Base-by-base conservation (phyloP, 2,888 invertebrate species). In the Liposcelis brunnea region DNA sequence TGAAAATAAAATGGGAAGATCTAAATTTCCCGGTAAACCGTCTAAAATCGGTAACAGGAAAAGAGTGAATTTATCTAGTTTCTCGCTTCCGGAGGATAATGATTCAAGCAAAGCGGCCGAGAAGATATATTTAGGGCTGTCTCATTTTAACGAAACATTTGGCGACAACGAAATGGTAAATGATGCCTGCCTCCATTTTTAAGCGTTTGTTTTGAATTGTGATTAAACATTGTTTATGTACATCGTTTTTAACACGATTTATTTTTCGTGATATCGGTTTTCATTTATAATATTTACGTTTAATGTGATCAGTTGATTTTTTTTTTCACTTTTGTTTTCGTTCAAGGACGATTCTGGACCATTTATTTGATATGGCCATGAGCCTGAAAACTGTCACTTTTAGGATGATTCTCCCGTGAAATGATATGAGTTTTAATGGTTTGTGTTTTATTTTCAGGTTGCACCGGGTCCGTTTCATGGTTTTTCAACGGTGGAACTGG, bases 11-110 rank as follows among this genome's bases (percentile, higher is more conserved):
- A 80, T 80, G 80, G 79, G 78, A 69, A 76, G 77, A 69, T 78
- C 78, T 66, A 79, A 79, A 73, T 84, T 84, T 75, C 84, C 85
- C 62, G 84, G 85, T 61, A 84, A 83, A 72, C 84, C 84, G 64
- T 77, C 81, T 57, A 85, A 83, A 72, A 79, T 81, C 69, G 79
- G 81, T 63, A 81, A 81, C 68, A 78, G 81, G 71, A 83, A 81
- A 66, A 77, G 84, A 66, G 75, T 84, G 61, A 82, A 80, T 69
- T 81, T 84, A 62, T 70, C 82, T 64, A 75, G 75, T 58, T 70
- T 71, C 58, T 64, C 71, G 60, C 67, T 70, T 54, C 54, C 57
- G 50, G 55, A 57, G 50, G 65, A 66, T 59, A 63, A 60, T 58
- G 67, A 69, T 58, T 61, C 63, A 58, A 62, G 62, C 58, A 64